These are phyloP conservation scores for Galeopterus variegatus DNA, from an alignment of 2,113 vertebrate genomes.

Conservation along the genomic window DNA sequence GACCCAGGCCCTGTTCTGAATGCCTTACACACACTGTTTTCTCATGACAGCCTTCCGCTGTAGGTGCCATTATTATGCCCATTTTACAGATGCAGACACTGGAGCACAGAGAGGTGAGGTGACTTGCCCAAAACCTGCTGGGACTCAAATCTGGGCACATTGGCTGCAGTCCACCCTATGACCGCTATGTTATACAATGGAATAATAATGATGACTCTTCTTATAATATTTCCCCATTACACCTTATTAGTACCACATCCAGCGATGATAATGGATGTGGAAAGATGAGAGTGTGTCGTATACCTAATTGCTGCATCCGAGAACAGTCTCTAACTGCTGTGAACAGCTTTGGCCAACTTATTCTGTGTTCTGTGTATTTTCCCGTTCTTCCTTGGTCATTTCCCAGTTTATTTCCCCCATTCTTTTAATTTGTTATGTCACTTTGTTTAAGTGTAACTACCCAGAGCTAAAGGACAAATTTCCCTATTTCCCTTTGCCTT, in stretches of 20 bases:
- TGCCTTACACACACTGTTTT: fast-evolving
- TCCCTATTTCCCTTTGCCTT: neutral
- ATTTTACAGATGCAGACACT: no score
- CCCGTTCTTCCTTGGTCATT: neutral
- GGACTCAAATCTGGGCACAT: fast-evolving
- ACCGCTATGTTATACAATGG: neutral
- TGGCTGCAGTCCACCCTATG: neutral
- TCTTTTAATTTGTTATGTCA: neutral
- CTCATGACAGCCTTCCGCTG: fast-evolving
- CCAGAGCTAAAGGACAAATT: neutral
- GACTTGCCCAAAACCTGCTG: neutral
- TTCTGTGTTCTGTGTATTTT: neutral
- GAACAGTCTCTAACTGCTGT: fast-evolving
- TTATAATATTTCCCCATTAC: neutral
- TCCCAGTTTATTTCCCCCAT: neutral
- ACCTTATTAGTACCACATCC: neutral
- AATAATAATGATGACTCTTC: neutral
- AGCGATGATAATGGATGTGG: no score
- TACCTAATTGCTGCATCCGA: neutral
- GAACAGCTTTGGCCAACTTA: neutral
- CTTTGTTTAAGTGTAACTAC: neutral
- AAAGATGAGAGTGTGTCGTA: neutral
- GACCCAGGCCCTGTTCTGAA: neutral
- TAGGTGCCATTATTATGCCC: neutral
- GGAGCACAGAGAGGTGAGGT: neutral